Base-by-base conservation (phyloP, 1,140 invertebrate genomes). In the Danaus plexippus region DNA sequence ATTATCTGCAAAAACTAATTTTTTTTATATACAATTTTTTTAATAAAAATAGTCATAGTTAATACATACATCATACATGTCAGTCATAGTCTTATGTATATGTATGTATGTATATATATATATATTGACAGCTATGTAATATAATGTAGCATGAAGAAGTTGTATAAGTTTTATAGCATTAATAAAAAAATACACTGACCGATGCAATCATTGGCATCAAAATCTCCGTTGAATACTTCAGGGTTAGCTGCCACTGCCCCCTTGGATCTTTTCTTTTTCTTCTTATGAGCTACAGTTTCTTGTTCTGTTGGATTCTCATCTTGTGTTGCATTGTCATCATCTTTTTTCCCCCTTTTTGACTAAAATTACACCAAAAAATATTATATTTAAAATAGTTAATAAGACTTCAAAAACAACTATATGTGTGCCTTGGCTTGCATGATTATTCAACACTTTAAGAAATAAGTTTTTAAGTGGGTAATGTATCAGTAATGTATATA, bases 331-430 rank as follows among this genome's bases (percentile, higher is more conserved):
- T 80, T 78, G 2, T 87, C 80, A 51, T 85, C 73, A 54, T 89
- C 87, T 60, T 86, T 88, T 43, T 88, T 88, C 46, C 87, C 85
- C 64, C 88, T 66, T 67, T 88, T 89, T 9, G 77, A 76, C 81
- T 88, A 52, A 18, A 47, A 40, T 47, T n/a, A 12, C 42, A 11
- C 9, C 15, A 15, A 54, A 46, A 45, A 45, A 46, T 15, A 22
- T 43, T 13, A 53, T 53, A 32, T 32, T 32, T 32, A 0, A 32
- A 32, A 32, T 32, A 32, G 22, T 32, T 32, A 32, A 13, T 18
- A 13, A 47, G 9, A 47, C 12, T 47, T 47, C 12, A 47, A 15
- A 47, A 10, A 11, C 46, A 0, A 32, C 4, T 6, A 32, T 32
- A 2, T 32, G 1, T 32, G 22, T 32, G 22, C 22, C 22, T 32